phyloP scores from a whole-genome alignment of 2,113 vertebrate species.

The Chamaea fasciata region DNA sequence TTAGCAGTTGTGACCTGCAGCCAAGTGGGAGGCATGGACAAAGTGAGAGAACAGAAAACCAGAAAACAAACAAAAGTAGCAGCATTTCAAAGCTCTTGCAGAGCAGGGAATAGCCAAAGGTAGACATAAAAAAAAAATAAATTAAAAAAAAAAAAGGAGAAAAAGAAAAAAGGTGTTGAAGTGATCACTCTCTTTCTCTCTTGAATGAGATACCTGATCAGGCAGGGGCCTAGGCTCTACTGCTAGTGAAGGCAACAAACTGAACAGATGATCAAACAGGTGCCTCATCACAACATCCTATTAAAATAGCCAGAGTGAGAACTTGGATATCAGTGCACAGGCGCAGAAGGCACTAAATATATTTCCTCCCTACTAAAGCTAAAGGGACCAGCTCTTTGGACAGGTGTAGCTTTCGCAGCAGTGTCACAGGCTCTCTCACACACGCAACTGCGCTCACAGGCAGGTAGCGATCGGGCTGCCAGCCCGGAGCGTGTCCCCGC shows the following conservation, averaged over 20 bases:
- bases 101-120: not conserved
- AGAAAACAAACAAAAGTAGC: not conserved
- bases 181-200: not conserved
- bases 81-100: not conserved
- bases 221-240: not conserved
- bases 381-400: not conserved
- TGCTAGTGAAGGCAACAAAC: not conserved
- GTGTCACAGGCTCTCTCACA: not conserved
- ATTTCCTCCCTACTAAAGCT: not conserved
- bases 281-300: not conserved
- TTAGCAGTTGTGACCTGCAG: not conserved
- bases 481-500: accelerated
- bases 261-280: not conserved
- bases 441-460: accelerated
- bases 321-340: not conserved
- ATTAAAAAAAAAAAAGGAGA: not conserved
- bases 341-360: accelerated
- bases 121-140: not conserved
- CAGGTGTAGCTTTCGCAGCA: not conserved
- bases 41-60: not conserved
- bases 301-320: not conserved
- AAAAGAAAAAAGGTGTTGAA: not conserved
- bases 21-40: not conserved
- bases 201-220: not conserved
- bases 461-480: not conserved